Conservation (phyloP, 2,888 invertebrate genomes). For the Baccha elongata region DNA sequence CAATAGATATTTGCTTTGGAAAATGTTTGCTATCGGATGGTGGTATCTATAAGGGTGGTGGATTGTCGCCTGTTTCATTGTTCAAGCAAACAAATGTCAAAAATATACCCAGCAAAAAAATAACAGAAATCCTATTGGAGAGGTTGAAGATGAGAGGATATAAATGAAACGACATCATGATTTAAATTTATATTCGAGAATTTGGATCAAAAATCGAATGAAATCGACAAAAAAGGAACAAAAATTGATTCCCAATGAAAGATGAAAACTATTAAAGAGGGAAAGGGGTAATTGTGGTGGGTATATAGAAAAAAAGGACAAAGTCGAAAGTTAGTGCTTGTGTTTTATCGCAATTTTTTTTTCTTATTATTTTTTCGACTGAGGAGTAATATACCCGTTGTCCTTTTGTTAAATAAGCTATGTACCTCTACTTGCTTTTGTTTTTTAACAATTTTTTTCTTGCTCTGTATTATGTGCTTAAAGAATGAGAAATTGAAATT, state of each 20-base stretch:
- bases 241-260: constrained; percentile 37
- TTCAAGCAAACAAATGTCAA: constrained; percentile 33
- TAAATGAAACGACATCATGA: constrained; percentile 22
- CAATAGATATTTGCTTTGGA: constrained; percentile 35
- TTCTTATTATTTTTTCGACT: constrained; percentile 33
- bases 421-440: background rate
- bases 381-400: background rate
- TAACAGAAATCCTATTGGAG: background rate
- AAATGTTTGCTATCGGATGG: background rate
- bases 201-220: constrained; percentile 57
- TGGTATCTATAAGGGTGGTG: background rate
- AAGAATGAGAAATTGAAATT: constrained; percentile 62
- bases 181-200: constrained; percentile 52
- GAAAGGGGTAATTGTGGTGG: constrained; percentile 33
- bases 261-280: constrained; percentile 24
- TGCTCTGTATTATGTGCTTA: constrained; percentile 34
- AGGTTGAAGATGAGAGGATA: too few relatives aligned
- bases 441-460: constrained; percentile 15
- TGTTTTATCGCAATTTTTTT: constrained; percentile 24
- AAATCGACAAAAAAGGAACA: constrained; percentile 17
- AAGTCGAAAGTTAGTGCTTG: constrained; percentile 42
- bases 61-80: constrained; percentile 22
- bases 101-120: background rate
- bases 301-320: constrained; percentile 30
- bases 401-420: constrained; percentile 31